These are phyloP conservation scores for Mastomys natalensis DNA, from an alignment of 2,113 vertebrate species.

Conservation along the genomic window DNA sequence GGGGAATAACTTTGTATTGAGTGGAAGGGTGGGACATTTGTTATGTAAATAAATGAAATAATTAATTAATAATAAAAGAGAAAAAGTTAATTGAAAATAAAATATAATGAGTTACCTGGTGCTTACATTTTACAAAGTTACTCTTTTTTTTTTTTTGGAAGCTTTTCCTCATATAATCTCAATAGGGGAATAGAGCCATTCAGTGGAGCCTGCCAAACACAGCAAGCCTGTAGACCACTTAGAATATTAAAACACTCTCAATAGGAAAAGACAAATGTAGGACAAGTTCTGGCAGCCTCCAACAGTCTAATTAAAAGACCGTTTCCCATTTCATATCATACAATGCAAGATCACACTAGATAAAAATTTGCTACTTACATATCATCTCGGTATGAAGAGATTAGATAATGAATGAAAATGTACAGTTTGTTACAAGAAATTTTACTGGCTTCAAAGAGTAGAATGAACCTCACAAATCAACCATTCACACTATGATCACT, in stretches of 20 bases:
- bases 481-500: not conserved
- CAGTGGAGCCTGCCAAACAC: slow-evolving; percentile 48
- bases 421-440: slow-evolving; percentile 70
- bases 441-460: slow-evolving; percentile 72
- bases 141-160: not conserved
- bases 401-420: slow-evolving; percentile 65
- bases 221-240: slow-evolving; percentile 61
- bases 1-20: too few relatives aligned
- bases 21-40: too few relatives aligned
- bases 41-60: too few relatives aligned
- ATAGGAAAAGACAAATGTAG: slow-evolving; percentile 67
- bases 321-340: slow-evolving; percentile 73
- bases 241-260: slow-evolving; percentile 75
- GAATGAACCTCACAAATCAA: not conserved
- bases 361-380: slow-evolving; percentile 69
- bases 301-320: slow-evolving; percentile 72
- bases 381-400: slow-evolving; percentile 70
- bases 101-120: not conserved
- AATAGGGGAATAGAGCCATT: slow-evolving; percentile 52
- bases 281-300: slow-evolving; percentile 55
- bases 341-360: slow-evolving; percentile 67
- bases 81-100: slow-evolving; percentile 48
- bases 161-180: slow-evolving; percentile 59
- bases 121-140: slow-evolving; percentile 19
- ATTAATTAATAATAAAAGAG: too few relatives aligned